Evolutionary conservation across 2,797 vertebrate species (phyloP).

Genomic region (Lagocephalus sceleratus): DNA sequence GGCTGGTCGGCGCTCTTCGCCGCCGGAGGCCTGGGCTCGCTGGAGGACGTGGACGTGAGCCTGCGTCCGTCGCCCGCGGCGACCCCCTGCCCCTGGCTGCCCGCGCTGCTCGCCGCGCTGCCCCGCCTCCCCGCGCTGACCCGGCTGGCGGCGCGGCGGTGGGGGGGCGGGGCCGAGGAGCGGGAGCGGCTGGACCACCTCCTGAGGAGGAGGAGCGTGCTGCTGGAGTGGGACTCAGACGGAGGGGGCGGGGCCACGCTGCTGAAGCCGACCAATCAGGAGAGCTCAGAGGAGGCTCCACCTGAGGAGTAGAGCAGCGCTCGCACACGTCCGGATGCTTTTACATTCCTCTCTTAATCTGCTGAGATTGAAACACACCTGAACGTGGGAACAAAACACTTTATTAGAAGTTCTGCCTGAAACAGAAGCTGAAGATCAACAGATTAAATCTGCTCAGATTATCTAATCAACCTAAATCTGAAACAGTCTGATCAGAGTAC

Average conservation of each 20-base stretch:
- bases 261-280: conserved; percentile 21
- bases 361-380: too few relatives aligned
- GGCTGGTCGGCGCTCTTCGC: conserved; percentile 79
- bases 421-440: too few relatives aligned
- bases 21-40: conserved; percentile 53
- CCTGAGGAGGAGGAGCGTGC: conserved; percentile 66
- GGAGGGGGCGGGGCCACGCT: rapidly evolving
- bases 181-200: conserved; percentile 63
- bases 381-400: too few relatives aligned
- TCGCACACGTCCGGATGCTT: too few relatives aligned
- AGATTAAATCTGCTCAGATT: too few relatives aligned
- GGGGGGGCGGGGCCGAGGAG: conserved; percentile 68
- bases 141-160: conserved; percentile 78
- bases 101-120: conserved; percentile 72
- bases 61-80: conserved; percentile 67
- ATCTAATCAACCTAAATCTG: too few relatives aligned
- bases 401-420: too few relatives aligned
- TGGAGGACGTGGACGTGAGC: conserved; percentile 84
- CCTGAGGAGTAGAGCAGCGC: conserved; percentile 50
- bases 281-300: conserved; percentile 28
- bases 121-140: conserved; percentile 69
- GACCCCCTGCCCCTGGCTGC: conserved; percentile 76
- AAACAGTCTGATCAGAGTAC: too few relatives aligned
- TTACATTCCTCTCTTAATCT: too few relatives aligned
- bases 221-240: conserved; percentile 71